Evolutionary conservation across 2,888 invertebrate species (phyloP), one percentile per base, ranked within the genome.

Genomic region (Drosophila imparisetae): DNA sequence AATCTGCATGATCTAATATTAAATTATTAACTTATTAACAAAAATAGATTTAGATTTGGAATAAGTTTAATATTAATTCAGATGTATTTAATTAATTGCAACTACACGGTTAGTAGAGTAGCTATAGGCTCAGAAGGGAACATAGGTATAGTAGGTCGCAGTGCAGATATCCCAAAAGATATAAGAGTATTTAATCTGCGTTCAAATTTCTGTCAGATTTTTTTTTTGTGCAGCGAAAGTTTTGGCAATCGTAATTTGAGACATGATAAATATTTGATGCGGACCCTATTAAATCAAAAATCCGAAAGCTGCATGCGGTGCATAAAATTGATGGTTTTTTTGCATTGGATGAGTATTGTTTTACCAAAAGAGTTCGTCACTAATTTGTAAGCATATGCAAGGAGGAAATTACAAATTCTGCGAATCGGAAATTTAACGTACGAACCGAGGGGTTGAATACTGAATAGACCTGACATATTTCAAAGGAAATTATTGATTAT

Each of bases 211-310:
- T 15, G 24, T 27, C 73, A 40, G 50, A 15, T 36, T 36, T 24
- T 1, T 50, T 8, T 15, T 2, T 24, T 27, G 67, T 66, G 58
- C 18, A 64, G 75, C 82, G 75, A 83, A 82, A 82, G 78, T 80
- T 76, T 66, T 24, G 60, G 34, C 66, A 66, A 60, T 53, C 21
- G 83, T 86, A 83, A 84, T 82, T 86, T 68, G 84, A 84, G 73
- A 80, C 70, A 63, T 32, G 32, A 11, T 4, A 32, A 32, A 32
- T 32, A 11, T 67, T 55, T 27, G 2, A 48, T 40, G 70, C 67
- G 64, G 64, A 77, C 77, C 82, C 84, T 45, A 76, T 80, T 86
- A 72, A 83, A 86, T 80, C 80, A 83, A 74, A 79, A 67, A 61
- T 71, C 54, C 42, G 57, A 71, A 71, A 74, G 74, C 62, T 61